These are phyloP conservation scores for Drosophila neocordata DNA, from an alignment of 1,140 invertebrate species.

Conservation along the genomic window DNA sequence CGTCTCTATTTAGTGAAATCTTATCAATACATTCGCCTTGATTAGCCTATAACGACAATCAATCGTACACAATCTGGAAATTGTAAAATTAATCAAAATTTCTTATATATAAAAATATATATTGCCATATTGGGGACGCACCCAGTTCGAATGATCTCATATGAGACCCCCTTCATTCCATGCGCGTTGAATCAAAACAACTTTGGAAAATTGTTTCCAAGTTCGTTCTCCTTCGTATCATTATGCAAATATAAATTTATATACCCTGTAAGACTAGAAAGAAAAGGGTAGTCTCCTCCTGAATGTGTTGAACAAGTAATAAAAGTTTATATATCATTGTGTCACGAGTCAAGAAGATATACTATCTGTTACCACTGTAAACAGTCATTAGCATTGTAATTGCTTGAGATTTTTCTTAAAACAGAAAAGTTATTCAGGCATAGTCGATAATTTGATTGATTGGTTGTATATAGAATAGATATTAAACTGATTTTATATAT, in stretches of 20 bases:
- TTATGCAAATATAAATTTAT: neutral
- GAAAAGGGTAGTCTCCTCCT: no score
- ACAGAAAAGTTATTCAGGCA: no score
- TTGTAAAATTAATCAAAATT: slow-evolving; percentile 43
- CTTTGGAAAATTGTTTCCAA: slow-evolving; percentile 10
- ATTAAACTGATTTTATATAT: no score
- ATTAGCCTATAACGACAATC: slow-evolving; percentile 29
- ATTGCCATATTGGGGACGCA: slow-evolving; percentile 10
- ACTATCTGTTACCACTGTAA: no score
- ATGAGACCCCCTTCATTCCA: neutral
- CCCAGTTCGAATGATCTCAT: slow-evolving; percentile 2
- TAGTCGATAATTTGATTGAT: no score
- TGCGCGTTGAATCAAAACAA: neutral
- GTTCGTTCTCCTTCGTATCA: slow-evolving; percentile 8
- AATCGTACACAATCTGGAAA: slow-evolving; percentile 42
- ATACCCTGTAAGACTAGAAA: neutral
- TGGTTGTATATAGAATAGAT: no score
- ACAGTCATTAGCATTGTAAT: no score
- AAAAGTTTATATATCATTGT: no score
- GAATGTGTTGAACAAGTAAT: no score
- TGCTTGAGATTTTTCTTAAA: no score
- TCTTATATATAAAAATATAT: neutral
- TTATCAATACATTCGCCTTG: slow-evolving; percentile 42
- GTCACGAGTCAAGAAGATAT: no score
- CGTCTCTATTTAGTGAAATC: slow-evolving; percentile 8